phyloP scores from a whole-genome alignment of 2,113 vertebrate genomes.

The Paracanthobrama guichenoti region DNA sequence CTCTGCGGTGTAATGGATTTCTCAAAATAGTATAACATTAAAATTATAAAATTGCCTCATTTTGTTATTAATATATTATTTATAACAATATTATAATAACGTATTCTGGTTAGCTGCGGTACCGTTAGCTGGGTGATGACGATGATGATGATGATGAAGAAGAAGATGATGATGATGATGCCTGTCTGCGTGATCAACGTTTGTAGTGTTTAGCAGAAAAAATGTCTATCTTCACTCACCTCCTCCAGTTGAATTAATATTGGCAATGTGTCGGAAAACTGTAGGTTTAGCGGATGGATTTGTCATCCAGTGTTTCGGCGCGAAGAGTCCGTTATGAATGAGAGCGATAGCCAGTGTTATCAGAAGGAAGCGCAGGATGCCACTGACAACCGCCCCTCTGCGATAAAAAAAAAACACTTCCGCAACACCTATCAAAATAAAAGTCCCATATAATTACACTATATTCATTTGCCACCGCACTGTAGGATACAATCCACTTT shows the following conservation, averaged over 20 bases:
- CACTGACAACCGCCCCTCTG: neutral
- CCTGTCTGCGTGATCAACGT: neutral
- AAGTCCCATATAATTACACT: neutral
- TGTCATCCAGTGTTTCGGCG: conserved; percentile 24
- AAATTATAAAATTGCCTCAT: neutral
- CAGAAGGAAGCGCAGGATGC: conserved; percentile 27
- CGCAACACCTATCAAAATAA: conserved; percentile 12
- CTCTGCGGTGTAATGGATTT: neutral
- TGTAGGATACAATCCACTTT: neutral
- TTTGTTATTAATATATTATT: neutral
- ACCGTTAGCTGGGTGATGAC: conserved; percentile 24
- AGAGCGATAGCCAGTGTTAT: conserved; percentile 26
- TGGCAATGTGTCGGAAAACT: neutral
- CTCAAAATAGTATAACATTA: neutral
- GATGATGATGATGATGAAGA: neutral
- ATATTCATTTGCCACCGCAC: neutral
- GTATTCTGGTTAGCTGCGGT: neutral
- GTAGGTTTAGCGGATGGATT: neutral
- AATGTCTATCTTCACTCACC: neutral
- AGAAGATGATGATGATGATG: neutral
- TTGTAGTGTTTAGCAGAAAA: neutral
- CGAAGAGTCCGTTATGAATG: conserved; percentile 34
- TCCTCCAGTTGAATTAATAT: neutral
- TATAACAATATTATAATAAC: neutral
- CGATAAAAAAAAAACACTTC: neutral